phyloP scores from a whole-genome alignment of 2,888 invertebrate species.

The Tetheella fluctuosa region DNA sequence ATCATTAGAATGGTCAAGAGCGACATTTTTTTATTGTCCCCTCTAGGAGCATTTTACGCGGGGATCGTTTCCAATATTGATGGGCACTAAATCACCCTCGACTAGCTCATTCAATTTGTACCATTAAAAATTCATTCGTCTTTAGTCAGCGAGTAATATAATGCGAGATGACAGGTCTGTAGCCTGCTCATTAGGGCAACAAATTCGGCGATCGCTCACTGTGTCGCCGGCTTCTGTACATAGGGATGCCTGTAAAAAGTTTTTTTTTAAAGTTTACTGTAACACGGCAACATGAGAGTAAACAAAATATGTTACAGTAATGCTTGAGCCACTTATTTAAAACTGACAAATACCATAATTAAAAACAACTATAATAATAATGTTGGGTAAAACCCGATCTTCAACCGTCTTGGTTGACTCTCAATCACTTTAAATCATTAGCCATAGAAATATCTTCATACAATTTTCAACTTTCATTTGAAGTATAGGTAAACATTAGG shows the following conservation, averaged over 20 bases:
- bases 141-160: constrained; percentile 14
- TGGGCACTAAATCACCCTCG: constrained; percentile 7
- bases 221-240: constrained; percentile 1
- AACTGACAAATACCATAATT: no score
- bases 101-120: constrained; percentile 16
- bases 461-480: no score
- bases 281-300: not conserved
- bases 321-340: no score
- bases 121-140: constrained; percentile 19
- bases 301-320: not conserved
- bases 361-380: no score
- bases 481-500: no score
- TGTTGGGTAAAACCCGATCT: no score
- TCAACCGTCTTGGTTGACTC: no score
- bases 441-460: no score
- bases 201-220: constrained; percentile 43
- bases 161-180: constrained; percentile 16
- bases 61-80: constrained; percentile 8
- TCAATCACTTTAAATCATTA: no score
- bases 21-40: constrained; percentile 11
- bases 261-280: not conserved
- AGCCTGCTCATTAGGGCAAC: constrained; percentile 41
- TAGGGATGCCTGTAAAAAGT: not conserved
- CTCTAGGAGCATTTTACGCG: not conserved
- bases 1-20: constrained; percentile 6